Evolutionary conservation across 2,797 vertebrate genomes (phyloP).

Genomic region (Lophotriccus pileatus): DNA sequence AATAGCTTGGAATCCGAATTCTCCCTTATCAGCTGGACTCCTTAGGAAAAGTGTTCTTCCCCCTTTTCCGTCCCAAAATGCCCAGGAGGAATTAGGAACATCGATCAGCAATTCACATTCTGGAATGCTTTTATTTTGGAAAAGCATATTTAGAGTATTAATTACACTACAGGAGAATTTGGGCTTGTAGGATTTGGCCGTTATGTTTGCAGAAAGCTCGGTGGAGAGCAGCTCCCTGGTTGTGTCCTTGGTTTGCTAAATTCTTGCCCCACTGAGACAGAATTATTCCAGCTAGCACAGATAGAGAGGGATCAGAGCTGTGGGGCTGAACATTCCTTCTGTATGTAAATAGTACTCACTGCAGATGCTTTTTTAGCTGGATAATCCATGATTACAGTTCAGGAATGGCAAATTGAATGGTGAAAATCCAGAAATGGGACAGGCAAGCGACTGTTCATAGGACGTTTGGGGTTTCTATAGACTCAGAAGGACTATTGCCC

Average conservation of each 20-base stretch:
- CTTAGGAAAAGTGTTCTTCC: neutral
- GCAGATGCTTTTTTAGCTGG: neutral
- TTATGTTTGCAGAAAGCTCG: neutral
- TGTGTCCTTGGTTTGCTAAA: neutral
- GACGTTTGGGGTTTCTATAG: neutral
- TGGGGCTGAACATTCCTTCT: neutral
- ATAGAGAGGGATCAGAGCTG: neutral
- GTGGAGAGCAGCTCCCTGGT: neutral
- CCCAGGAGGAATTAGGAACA: neutral
- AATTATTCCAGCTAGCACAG: neutral
- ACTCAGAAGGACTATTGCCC: slow-evolving; percentile 43
- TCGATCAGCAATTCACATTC: neutral
- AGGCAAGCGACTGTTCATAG: neutral
- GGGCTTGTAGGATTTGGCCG: neutral
- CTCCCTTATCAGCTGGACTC: neutral
- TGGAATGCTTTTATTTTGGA: neutral
- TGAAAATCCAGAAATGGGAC: neutral
- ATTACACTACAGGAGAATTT: neutral
- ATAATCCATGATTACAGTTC: neutral
- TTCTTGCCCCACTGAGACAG: neutral
- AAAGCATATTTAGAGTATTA: neutral
- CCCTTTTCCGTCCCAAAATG: neutral
- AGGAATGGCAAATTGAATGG: neutral
- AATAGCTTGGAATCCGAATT: neutral
- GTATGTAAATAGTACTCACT: neutral